Evolutionary conservation across 2,113 vertebrate species (phyloP), one percentile per base, ranked within the genome.

Genomic region (Colistium nudipinnis): DNA sequence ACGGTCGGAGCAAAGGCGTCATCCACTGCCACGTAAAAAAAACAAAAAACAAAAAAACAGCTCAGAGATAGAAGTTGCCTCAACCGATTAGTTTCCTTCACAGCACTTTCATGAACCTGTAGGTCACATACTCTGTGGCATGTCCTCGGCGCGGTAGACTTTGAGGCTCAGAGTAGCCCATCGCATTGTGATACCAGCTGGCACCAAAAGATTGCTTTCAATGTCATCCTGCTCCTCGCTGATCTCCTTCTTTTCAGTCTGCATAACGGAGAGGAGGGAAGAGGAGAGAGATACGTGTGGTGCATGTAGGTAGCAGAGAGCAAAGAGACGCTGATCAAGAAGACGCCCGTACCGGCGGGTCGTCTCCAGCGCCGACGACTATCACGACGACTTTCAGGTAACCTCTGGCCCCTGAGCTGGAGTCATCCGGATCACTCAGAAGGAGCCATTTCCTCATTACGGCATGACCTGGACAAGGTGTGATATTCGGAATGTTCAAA

Each of bases 331-430:
- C 6, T 55, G 10, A 53, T 4, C 2, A 11, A 62, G 27, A 74
- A 30, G 16, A 6, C 35, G 7, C 1, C 62, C 70, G 0, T 87
- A 99, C 98, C 19, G 93, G 96, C 33, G 95, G 92, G 9, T 98
- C 96, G 61, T 99, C 98, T 84, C 98, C 97, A 1, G 95, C 94
- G 54, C 95, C 96, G 45, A 98, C 78, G 54, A 98, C 81, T 59
- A 96, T 91, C 90, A 99, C 95, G 91, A 95, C 99, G 92, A 98
- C 96, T 95, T 99, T 99, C 61, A 99, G 84, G 86, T 99, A 99
- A 62, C 98, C 98, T 89, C 92, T 97, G 47, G 96, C 90, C 38
- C 94, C 96, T 4, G 93, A 95, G 84, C 83, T 94, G 55, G 93
- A 52, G 60, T 99, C 96, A 84, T 98, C 96, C 0, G 94, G 93